Evolutionary conservation across 2,888 invertebrate species (phyloP), one percentile per base, ranked within the genome.

Genomic region (Drosophila mettleri): DNA sequence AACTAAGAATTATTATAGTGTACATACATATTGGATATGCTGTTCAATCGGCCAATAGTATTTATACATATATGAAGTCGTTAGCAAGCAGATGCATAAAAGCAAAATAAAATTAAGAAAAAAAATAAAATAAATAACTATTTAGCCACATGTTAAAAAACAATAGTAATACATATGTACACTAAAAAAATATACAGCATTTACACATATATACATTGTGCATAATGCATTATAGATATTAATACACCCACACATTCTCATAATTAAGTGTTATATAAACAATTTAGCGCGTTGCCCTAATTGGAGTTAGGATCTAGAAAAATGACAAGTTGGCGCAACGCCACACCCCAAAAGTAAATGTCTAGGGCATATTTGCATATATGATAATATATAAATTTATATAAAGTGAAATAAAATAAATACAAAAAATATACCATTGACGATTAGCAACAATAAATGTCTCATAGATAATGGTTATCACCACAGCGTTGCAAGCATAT

Each of bases 61-160:
- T 81, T 76, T 84, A 84, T 48, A 48, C 33, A 33, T 80, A 48
- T 48, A 33, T 80, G 53, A 68, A 68, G 52, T 71, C 60, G 82
- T 81, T 81, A 84, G 81, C 87, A 74, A 78, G 78, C 74, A 69
- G 81, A 77, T 76, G 69, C 73, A 20, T 69, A 52, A 63, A 67
- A 76, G 59, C 67, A 62, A 70, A 54, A 38, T 5, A 24, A 64
- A 51, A 72, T 22, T 41, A 43, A 74, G 72, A 7, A 45, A 63
- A 64, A 77, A 77, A 76, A 43, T 72, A 74, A 7, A 45, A 63
- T 66, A 77, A 77, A 76, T 18, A 63, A 63, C 34, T 51, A 63
- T 63, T 81, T 83, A 86, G 69, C 84, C 74, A 86, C 87, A 81
- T 86, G 83, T 83, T 83, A 86, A 79, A 79, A 57, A 81, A 74